Conservation (phyloP, 2,797 vertebrate species). For the Anniella stebbinsi region DNA sequence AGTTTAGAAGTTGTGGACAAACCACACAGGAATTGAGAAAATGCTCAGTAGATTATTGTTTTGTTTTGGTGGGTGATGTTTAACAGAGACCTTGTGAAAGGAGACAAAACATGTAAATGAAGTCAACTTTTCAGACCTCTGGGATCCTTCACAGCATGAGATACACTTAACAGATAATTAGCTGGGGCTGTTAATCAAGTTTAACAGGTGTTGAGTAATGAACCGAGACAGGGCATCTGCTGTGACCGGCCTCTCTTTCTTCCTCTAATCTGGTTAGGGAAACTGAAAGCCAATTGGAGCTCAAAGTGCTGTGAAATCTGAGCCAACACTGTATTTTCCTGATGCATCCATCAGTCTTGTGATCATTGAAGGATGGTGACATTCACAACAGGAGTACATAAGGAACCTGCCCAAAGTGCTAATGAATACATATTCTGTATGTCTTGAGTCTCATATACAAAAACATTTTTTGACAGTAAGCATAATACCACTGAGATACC, state of each 20-base stretch:
- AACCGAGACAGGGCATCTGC: conserved; percentile 80
- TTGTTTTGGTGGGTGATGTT: conserved; percentile 42
- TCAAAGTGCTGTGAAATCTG: conserved; percentile 50
- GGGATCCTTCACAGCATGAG: conserved; percentile 73
- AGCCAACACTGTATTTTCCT: conserved; percentile 53
- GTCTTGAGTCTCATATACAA: conserved; percentile 36
- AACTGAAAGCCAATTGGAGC: conserved; percentile 58
- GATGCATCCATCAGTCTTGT: conserved; percentile 58
- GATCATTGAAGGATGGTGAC: conserved; percentile 57
- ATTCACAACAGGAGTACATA: conserved; percentile 53
- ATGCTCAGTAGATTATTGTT: conserved; percentile 56
- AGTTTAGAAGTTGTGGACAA: conserved; percentile 27
- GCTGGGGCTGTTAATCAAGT: conserved; percentile 78
- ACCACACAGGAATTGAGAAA: conserved; percentile 44
- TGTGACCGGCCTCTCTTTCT: conserved; percentile 70
- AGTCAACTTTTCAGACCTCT: conserved; percentile 75
- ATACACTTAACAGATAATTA: conserved; percentile 81
- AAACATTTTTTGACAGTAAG: conserved; percentile 23
- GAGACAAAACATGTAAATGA: conserved; percentile 78
- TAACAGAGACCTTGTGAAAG: conserved; percentile 76
- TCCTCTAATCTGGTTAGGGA: conserved; percentile 73
- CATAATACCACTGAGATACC: background rate
- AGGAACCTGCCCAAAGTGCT: conserved; percentile 54
- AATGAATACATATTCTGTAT: conserved; percentile 45
- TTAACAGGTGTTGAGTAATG: conserved; percentile 85